Percentiles rank a stretch among this genome's conserved stretches.
Evolutionary conservation across 2,888 invertebrate genomes (phyloP).

Genomic region (Cantharis nigra): DNA sequence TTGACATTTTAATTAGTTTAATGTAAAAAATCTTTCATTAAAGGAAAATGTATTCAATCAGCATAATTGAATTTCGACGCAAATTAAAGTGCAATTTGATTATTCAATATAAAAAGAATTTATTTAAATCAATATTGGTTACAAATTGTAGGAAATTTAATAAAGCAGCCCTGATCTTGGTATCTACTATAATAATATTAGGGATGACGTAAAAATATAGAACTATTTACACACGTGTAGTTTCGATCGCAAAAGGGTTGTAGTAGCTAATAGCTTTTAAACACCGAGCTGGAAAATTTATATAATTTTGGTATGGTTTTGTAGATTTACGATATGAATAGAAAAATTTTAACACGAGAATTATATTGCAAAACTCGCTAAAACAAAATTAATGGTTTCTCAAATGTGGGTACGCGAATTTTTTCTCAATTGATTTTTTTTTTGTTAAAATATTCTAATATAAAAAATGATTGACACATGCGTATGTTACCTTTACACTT

Average conservation of each 20-base stretch:
- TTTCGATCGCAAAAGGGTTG: not conserved
- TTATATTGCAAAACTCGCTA: not conserved
- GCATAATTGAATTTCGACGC: not conserved
- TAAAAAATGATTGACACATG: not conserved
- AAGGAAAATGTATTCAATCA: not conserved
- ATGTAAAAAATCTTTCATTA: not conserved
- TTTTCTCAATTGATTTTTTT: not conserved
- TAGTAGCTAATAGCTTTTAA: not conserved
- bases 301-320: not conserved
- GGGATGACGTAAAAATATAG: not conserved
- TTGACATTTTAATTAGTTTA: not conserved
- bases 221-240: not conserved
- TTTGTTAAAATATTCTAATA: not conserved
- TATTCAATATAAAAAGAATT: not conserved
- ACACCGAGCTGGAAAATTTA: not conserved
- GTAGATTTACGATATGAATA: not conserved
- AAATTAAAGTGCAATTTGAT: not conserved
- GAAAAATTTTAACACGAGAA: not conserved
- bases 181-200: not conserved
- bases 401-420: not conserved
- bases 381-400: not conserved
- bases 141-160: not conserved
- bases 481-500: not conserved
- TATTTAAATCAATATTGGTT: not conserved
- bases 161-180: not conserved